Conservation (phyloP, 2,113 vertebrate species). For the Platysteira castanea region DNA sequence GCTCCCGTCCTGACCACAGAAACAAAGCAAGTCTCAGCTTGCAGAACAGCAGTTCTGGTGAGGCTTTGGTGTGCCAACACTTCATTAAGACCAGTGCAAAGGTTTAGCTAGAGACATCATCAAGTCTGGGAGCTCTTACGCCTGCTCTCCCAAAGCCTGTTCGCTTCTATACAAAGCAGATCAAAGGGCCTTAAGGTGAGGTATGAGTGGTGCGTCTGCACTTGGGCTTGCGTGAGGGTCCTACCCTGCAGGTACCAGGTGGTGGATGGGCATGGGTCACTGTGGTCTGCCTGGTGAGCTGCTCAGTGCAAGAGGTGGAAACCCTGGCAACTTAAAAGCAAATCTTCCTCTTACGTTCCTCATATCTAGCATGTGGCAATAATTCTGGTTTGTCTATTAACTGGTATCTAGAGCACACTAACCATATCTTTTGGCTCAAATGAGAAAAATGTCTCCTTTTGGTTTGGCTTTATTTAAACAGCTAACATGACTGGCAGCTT, state of each 20-base stretch:
- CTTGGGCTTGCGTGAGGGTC: not conserved
- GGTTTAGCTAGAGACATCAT: not conserved
- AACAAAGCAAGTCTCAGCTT: not conserved
- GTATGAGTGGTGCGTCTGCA: not conserved
- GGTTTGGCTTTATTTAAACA: not conserved
- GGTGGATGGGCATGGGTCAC: not conserved
- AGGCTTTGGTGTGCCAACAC: not conserved
- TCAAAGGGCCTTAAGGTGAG: not conserved
- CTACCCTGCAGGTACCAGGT: not conserved
- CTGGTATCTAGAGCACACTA: not conserved
- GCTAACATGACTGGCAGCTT: not conserved
- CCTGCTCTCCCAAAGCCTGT: not conserved
- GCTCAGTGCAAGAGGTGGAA: not conserved
- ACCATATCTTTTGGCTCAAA: not conserved
- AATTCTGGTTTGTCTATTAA: not conserved
- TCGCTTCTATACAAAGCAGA: not conserved
- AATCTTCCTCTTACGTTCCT: not conserved
- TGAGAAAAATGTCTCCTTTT: not conserved
- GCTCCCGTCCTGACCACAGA: rapidly evolving
- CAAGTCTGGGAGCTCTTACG: not conserved
- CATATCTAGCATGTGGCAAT: not conserved
- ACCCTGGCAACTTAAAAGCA: not conserved
- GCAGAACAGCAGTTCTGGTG: not conserved
- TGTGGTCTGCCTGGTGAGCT: not conserved
- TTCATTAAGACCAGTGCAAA: not conserved